These are phyloP conservation scores for Lobophora halterata DNA, from an alignment of 2,888 invertebrate species.

Conservation along the genomic window DNA sequence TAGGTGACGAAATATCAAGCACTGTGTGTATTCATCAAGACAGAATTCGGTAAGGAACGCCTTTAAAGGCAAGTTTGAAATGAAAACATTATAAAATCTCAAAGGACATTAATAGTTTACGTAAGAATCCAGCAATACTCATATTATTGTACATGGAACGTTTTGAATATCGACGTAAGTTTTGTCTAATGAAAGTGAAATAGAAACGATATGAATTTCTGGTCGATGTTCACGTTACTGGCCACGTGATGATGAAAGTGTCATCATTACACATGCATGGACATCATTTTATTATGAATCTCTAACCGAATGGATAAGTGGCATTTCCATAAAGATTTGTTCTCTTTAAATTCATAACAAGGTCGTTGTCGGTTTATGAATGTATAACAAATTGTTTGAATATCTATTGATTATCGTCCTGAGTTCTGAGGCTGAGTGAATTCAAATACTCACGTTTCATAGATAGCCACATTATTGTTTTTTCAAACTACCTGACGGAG, in stretches of 20 bases:
- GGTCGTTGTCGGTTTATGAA: slow-evolving; percentile 37
- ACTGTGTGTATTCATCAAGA: no score
- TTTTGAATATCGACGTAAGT: slow-evolving; percentile 23
- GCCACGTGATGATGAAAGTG: slow-evolving; percentile 49
- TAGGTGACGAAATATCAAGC: no score
- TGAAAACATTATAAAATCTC: no score
- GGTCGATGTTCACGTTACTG: slow-evolving; percentile 47
- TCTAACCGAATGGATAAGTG: slow-evolving; percentile 47
- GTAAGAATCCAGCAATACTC: no score
- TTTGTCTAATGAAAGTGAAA: slow-evolving; percentile 58
- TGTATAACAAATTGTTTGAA: slow-evolving; percentile 36
- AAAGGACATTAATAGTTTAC: background rate
- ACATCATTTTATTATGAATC: slow-evolving; percentile 68
- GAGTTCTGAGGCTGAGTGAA: no score
- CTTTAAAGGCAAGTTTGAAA: no score
- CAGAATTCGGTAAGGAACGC: no score
- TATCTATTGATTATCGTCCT: no score
- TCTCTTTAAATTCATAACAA: slow-evolving; percentile 40
- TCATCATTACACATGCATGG: slow-evolving; percentile 29
- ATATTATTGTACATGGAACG: slow-evolving; percentile 6
- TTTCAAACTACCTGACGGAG: no score
- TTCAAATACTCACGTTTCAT: no score
- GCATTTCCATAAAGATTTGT: slow-evolving; percentile 55
- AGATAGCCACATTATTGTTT: no score
- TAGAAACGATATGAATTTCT: slow-evolving; percentile 57